A percentile compares a stretch with the other conserved stretches of the same genome.
Conservation (phyloP, 2,888 invertebrate genomes). For the Lepidochitona cinerea region DNA sequence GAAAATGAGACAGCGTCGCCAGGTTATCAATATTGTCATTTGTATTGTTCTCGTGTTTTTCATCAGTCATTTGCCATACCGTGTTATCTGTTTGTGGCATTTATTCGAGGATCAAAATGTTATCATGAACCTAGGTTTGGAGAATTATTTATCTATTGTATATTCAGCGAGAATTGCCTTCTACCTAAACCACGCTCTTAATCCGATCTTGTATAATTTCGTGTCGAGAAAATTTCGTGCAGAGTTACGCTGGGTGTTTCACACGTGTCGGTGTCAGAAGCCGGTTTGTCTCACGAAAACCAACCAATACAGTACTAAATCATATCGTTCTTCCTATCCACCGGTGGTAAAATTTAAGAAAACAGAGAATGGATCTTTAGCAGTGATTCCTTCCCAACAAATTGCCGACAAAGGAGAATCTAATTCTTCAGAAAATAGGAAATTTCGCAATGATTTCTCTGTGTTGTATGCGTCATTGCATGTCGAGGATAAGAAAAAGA, state of each 20-base stretch:
- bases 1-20: constrained; percentile 32
- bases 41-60: constrained; percentile 41
- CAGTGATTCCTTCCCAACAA: not conserved
- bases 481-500: not conserved
- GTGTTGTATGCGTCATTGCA: not conserved
- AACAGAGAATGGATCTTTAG: not conserved
- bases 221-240: constrained; percentile 38
- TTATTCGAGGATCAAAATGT: constrained; percentile 22
- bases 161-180: constrained; percentile 34
- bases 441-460: not conserved
- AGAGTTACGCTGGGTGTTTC: constrained; percentile 16
- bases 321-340: not conserved
- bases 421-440: not conserved
- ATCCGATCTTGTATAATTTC: constrained; percentile 42
- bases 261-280: not conserved
- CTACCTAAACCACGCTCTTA: constrained; percentile 41
- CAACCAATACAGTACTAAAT: not conserved
- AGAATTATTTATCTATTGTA: constrained; percentile 29
- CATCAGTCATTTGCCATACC: constrained; percentile 39
- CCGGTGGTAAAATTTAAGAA: not conserved
- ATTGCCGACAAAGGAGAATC: not conserved
- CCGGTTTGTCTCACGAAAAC: not conserved
- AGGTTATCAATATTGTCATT: constrained; percentile 40
- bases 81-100: constrained; percentile 33
- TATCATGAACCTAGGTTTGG: constrained; percentile 20